Evolutionary conservation across 2,797 vertebrate species (phyloP), one percentile per base, ranked within the genome.

Genomic region (Pygocentrus nattereri): DNA sequence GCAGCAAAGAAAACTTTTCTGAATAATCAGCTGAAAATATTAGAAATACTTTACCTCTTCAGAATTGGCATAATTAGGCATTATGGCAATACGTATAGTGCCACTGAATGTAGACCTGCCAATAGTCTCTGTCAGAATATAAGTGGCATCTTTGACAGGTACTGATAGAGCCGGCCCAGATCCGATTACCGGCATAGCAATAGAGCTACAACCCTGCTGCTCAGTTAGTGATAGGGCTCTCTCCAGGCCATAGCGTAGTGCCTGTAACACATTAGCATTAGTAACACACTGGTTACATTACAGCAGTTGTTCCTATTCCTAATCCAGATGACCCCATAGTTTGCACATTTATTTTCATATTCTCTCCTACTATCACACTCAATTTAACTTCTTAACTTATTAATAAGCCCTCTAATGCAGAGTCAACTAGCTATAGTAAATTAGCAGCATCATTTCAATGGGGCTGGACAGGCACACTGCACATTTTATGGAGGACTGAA

Each of bases 151-250:
- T 49, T 25, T 83, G 41, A 71, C 38, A 0, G 85, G 65, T 64
- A 85, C 89, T 4, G 85, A 86, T 1, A 94, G 69, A 25, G 4
- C 41, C 0, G 78, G 0, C 11, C 92, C 92, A 0, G 88, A 90
- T 49, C 93, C 93, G 0, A 94, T 91, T 12, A 93, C 21, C 1
- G 92, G 89, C 23, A 94, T 76, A 8, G 92, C 89, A 1, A 93
- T 79, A 0, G 91, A 92, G 69, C 1, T 2, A 15, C 81, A 82
- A 4, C 34, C 12, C 13, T 88, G 87, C 78, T 89, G 81, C 30
- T 78, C 85, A 86, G 91, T 93, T 31, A 88, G 84, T 27, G 87
- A 87, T 75, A 94, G 82, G 72, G 87, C 90, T 1, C 0, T 81
- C 23, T 61, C 72, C 64, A 94, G 74, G 7, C 91, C 92, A 2